Percentiles rank a stretch among this genome's conserved stretches.
phyloP scores from a whole-genome alignment of 2,113 vertebrate genomes.

The Lepisosteus oculatus region DNA sequence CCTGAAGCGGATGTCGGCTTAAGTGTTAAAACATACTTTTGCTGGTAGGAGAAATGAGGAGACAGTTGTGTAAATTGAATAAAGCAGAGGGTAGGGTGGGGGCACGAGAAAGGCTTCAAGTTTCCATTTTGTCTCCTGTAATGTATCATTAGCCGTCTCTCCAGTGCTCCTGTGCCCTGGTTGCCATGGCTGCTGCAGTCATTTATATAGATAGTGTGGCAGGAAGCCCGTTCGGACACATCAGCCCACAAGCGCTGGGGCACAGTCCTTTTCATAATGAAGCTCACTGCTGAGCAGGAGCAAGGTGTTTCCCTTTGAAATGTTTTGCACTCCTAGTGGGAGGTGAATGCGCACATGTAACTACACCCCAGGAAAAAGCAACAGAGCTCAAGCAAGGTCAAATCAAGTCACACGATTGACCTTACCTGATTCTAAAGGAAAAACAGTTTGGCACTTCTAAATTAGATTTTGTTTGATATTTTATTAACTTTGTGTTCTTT shows the following conservation, averaged over 20 bases:
- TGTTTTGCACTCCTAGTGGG: no score
- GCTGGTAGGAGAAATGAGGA: neutral
- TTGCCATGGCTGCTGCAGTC: conserved; percentile 14
- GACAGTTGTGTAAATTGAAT: neutral
- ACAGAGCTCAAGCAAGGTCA: no score
- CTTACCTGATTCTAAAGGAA: no score
- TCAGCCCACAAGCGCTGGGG: conserved; percentile 3
- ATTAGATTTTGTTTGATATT: no score
- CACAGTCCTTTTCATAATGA: conserved; percentile 11
- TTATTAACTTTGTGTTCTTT: no score
- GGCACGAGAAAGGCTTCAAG: conserved; percentile 1
- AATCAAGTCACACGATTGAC: no score
- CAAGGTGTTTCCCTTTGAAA: neutral
- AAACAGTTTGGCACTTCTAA: no score
- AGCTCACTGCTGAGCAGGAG: neutral
- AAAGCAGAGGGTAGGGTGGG: neutral
- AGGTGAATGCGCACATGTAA: no score
- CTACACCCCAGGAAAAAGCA: no score
- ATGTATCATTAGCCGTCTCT: conserved; percentile 16
- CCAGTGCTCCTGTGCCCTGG: neutral
- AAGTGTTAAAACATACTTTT: neutral
- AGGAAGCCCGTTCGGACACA: neutral
- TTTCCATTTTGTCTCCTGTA: conserved; percentile 14
- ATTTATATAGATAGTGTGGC: conserved; percentile 1
- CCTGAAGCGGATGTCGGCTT: no score